Conservation (phyloP, 2,888 invertebrate genomes). For the Cenopis cana region DNA sequence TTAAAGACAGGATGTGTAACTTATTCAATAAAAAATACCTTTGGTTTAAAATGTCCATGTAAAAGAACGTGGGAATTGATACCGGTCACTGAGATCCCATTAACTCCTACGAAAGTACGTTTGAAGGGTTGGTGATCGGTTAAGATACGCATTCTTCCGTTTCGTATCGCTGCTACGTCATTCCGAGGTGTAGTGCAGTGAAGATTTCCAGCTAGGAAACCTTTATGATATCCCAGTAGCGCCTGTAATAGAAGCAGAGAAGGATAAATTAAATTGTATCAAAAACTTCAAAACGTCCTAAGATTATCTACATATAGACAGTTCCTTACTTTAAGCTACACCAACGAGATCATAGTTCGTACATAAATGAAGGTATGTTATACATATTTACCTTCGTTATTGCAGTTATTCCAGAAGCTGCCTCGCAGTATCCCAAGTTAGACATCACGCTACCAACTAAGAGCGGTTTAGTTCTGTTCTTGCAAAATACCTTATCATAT, state of each 20-base stretch:
- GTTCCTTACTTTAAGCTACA: too few relatives aligned
- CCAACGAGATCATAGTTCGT: too few relatives aligned
- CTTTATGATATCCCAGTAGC: conserved; percentile 86
- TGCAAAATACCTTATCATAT: conserved; percentile 84
- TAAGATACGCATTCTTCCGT: conserved; percentile 84
- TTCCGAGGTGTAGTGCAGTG: conserved; percentile 85
- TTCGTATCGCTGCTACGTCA: conserved; percentile 74
- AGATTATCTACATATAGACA: too few relatives aligned
- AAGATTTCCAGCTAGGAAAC: conserved; percentile 88
- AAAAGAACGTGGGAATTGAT: conserved; percentile 63
- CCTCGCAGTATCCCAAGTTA: conserved; percentile 67
- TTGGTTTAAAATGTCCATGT: conserved; percentile 59
- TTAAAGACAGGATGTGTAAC: too few relatives aligned
- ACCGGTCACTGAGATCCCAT: conserved; percentile 63
- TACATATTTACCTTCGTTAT: conserved; percentile 80
- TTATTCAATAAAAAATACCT: conserved; percentile 52
- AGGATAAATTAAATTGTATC: background rate
- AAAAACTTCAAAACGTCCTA: background rate
- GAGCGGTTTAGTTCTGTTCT: conserved; percentile 82
- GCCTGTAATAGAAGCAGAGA: conserved; percentile 56
- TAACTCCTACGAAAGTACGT: conserved; percentile 73
- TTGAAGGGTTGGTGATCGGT: conserved; percentile 82
- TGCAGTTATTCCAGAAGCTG: conserved; percentile 78
- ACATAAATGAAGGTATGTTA: too few relatives aligned
- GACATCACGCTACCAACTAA: conserved; percentile 78